Evolutionary conservation across 2,113 vertebrate genomes (phyloP).

Genomic region (Bothrops jararaca): DNA sequence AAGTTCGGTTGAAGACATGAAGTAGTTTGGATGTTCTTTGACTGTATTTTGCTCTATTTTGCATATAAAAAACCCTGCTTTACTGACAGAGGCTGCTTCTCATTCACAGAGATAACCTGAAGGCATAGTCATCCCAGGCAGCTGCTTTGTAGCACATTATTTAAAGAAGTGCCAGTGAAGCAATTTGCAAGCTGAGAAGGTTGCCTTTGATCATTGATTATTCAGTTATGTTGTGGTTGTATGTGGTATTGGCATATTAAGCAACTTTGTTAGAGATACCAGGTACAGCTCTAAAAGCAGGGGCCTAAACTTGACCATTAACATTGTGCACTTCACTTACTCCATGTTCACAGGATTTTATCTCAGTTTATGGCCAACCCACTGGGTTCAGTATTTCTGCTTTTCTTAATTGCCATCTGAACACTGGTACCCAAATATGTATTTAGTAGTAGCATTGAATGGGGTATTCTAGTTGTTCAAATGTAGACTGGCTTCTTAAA

Average conservation of each 20-base stretch:
- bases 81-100: conserved; percentile 22
- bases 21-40: background rate
- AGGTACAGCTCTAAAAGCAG: background rate
- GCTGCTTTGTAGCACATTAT: background rate
- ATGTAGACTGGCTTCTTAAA: background rate
- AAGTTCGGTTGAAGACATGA: background rate
- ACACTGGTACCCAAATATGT: background rate
- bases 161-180: background rate
- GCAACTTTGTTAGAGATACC: background rate
- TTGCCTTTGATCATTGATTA: background rate
- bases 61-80: background rate
- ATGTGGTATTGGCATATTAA: background rate
- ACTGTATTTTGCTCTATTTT: background rate
- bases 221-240: background rate
- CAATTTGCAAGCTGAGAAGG: background rate
- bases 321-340: conserved; percentile 10
- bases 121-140: background rate
- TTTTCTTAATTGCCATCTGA: conserved; percentile 8
- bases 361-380: conserved; percentile 22
- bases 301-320: background rate
- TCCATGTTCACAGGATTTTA: conserved; percentile 39
- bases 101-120: background rate
- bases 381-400: conserved; percentile 26
- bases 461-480: background rate
- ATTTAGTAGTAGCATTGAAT: conserved; percentile 17